Base-by-base conservation (phyloP, 2,888 invertebrate genomes). In the Dasypogon diadema region DNA sequence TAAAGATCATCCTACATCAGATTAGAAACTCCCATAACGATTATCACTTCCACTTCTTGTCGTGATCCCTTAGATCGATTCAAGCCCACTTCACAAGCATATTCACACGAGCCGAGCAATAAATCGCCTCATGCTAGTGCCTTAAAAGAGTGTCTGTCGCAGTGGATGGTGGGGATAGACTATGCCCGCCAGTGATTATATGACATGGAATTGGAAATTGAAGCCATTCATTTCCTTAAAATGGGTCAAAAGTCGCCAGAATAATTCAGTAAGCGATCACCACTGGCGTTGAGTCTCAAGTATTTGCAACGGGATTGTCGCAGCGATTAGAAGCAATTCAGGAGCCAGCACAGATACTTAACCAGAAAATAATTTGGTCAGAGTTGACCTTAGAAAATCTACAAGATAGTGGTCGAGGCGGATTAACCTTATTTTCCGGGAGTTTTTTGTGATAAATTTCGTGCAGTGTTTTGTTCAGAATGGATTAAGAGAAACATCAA, bases 261-360 rank as follows among this genome's bases (percentile, higher is more conserved):
- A 70, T 26, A n/a, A 26, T 70, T 70, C 70, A 70, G 70, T 81
- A 77, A 80, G 79, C 79, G 78, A 78, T 79, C 79, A 77, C 75
- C 77, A 78, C 55, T 74, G 77, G 63, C 79, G 78, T 80, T 76
- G 76, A 80, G 76, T 80, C 80, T 80, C 81, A 79, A 83, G 85
- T 85, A 85, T 85, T 85, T 83, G 83, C 85, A 85, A 84, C 82
- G 83, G 81, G 83, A 82, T 84, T 82, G 83, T 85, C 83, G 85
- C 81, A 84, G 85, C 82, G 85, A 82, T 84, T 84, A 84, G 84
- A 82, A 82, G 83, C 81, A 80, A 75, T 42, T 77, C 81, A 80
- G 80, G 81, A 81, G 70, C 12, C n/a, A 42, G 10, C 30, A 8
- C 30, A 30, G 30, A 30, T 3, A 30, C 4, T 30, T 30, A 30